Evolutionary conservation across 2,113 vertebrate genomes (phyloP), one percentile per base, ranked within the genome.

Genomic region (Pavo muticus): DNA sequence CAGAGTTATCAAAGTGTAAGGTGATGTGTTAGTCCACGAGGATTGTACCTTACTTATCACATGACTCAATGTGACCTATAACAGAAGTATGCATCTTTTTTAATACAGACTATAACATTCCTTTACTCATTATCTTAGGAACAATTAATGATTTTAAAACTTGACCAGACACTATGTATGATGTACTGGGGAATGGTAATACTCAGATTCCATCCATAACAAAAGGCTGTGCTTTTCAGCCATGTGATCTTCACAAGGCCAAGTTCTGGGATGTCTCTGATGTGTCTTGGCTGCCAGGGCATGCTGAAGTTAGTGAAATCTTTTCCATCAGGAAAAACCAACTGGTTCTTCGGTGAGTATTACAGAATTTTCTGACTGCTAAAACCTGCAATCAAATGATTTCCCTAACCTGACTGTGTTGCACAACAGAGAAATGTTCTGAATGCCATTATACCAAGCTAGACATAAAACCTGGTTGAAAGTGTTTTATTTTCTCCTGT

Each of bases 21-120:
- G 15, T n/a, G 12, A 7, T 1, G 1, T 30, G 4, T 32, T 0
- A 0, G 18, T 70, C 74, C 27, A 1, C 57, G 47, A 85, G n/a
- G 44, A 74, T 5, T 6, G 4, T 40, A 45, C 15, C 42, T 82
- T n/a, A 16, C 25, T 23, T 1, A 42, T 56, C 29, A 39, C 37
- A 20, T 48, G 37, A 71, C 30, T 11, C 89, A 7, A 50, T 35
- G 15, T 63, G 56, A 5, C 39, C 40, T 68, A 1, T 78, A 76
- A 67, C 2, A 67, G 56, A 73, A 56, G 7, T 18, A 54, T 20
- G 42, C 11, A 15, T 64, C 21, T 54, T 45, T 80, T 87, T 37
- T 15, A 45, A 48, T 54, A 45, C 14, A 6, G 14, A 14, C 11
- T 52, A 42, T 18, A 87, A 39, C 4, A 86, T 6, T 64, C 48